Conservation (phyloP, 1,140 invertebrate genomes). For the Calephelis virginiensis region DNA sequence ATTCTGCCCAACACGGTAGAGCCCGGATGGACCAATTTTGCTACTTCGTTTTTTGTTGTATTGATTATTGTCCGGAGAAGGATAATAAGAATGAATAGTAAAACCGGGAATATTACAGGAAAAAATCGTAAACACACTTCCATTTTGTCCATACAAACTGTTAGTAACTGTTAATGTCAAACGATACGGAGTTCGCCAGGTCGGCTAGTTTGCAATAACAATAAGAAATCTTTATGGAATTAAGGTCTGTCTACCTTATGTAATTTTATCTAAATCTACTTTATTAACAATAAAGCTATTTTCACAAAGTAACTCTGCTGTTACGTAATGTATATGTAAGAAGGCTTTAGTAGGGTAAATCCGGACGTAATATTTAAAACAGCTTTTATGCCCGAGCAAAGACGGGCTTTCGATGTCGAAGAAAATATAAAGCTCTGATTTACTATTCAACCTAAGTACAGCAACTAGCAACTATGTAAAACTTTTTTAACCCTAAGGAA, state of each 20-base stretch:
- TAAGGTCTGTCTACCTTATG: not conserved
- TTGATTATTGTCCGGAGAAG: too few relatives aligned
- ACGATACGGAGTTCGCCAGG: too few relatives aligned
- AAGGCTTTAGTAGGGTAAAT: conserved; percentile 53
- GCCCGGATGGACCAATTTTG: too few relatives aligned
- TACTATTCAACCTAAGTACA: conserved; percentile 36
- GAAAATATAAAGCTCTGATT: conserved; percentile 47
- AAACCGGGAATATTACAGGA: too few relatives aligned
- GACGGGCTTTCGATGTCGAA: conserved; percentile 40
- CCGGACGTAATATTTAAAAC: conserved; percentile 64
- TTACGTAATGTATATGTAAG: conserved; percentile 52
- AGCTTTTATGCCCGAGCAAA: conserved; percentile 53
- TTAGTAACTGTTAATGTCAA: too few relatives aligned
- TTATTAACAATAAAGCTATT: conserved; percentile 11
- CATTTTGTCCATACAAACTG: too few relatives aligned
- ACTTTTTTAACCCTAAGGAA: too few relatives aligned
- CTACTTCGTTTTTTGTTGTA: too few relatives aligned
- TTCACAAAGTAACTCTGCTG: conserved; percentile 24
- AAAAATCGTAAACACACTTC: too few relatives aligned
- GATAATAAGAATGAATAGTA: too few relatives aligned
- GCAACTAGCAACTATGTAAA: conserved; percentile 1
- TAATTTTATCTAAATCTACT: not conserved
- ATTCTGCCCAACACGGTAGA: not conserved
- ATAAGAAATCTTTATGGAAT: not conserved
- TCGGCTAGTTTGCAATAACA: too few relatives aligned